Evolutionary conservation across 2,888 invertebrate species (phyloP).

Genomic region (Ophraella communa): DNA sequence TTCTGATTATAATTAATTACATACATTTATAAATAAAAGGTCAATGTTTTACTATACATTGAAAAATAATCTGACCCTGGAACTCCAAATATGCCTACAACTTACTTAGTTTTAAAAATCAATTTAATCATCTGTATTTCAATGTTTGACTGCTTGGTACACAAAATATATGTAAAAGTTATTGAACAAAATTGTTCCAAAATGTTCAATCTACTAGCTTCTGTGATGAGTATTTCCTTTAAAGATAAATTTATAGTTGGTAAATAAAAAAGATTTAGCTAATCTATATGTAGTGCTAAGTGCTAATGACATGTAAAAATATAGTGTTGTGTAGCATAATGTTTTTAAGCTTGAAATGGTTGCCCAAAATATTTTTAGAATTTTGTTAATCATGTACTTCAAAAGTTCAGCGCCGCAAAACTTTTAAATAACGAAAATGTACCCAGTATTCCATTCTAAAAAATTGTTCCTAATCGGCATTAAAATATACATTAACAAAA

Average conservation of each 20-base stretch:
- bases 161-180: too few relatives aligned
- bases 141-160: not conserved
- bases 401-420: not conserved
- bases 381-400: conserved; percentile 1
- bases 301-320: conserved; percentile 33
- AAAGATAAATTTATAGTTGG: conserved; percentile 46
- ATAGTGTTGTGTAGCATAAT: conserved; percentile 51
- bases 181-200: conserved; percentile 42
- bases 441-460: not conserved
- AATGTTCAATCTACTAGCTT: conserved; percentile 53
- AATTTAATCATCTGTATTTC: too few relatives aligned
- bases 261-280: conserved; percentile 38
- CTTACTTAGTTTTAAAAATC: too few relatives aligned
- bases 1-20: too few relatives aligned
- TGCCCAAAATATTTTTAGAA: conserved; percentile 27
- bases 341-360: conserved; percentile 53
- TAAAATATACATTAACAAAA: too few relatives aligned
- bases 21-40: too few relatives aligned
- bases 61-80: too few relatives aligned
- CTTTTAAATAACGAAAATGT: not conserved
- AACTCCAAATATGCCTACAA: too few relatives aligned
- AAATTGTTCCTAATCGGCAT: not conserved
- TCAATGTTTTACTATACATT: too few relatives aligned
- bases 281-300: conserved; percentile 14
- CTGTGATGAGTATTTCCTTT: conserved; percentile 59